Percentiles rank a stretch among this genome's conserved stretches.
phyloP scores from a whole-genome alignment of 1,140 invertebrate genomes.

The Meloidogyne hapla region DNA sequence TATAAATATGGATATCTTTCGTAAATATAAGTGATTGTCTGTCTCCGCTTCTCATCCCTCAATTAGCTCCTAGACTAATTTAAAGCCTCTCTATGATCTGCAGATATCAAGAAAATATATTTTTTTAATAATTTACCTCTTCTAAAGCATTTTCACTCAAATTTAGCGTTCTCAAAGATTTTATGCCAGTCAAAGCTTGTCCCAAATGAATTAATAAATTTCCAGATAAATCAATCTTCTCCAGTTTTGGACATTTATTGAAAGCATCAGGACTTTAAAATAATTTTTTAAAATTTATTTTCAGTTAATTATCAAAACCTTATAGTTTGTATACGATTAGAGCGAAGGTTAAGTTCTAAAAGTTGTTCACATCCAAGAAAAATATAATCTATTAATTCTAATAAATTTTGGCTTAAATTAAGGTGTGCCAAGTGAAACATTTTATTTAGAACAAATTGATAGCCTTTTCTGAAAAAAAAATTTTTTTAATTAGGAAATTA shows the following conservation, averaged over 20 bases:
- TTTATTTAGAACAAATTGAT: constrained; percentile 58
- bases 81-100: too few species aligned
- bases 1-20: too few species aligned
- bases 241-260: constrained; percentile 54
- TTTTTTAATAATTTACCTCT: not conserved
- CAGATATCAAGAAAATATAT: too few species aligned
- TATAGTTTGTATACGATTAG: constrained; percentile 47
- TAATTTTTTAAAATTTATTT: not conserved
- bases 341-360: constrained; percentile 38
- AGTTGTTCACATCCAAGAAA: constrained; percentile 53
- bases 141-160: constrained; percentile 43
- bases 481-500: not conserved
- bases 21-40: too few species aligned
- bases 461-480: constrained; percentile 40
- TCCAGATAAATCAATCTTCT: constrained; percentile 43
- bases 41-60: too few species aligned
- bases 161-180: constrained; percentile 42
- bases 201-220: constrained; percentile 46
- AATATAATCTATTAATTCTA: constrained; percentile 54
- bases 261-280: constrained; percentile 45
- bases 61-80: too few species aligned
- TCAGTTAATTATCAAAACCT: constrained; percentile 13
- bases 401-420: constrained; percentile 44
- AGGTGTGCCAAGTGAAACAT: constrained; percentile 47
- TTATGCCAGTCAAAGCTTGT: constrained; percentile 35